Evolutionary conservation across 2,888 invertebrate species (phyloP).

Genomic region (Charanyca ferruginea): DNA sequence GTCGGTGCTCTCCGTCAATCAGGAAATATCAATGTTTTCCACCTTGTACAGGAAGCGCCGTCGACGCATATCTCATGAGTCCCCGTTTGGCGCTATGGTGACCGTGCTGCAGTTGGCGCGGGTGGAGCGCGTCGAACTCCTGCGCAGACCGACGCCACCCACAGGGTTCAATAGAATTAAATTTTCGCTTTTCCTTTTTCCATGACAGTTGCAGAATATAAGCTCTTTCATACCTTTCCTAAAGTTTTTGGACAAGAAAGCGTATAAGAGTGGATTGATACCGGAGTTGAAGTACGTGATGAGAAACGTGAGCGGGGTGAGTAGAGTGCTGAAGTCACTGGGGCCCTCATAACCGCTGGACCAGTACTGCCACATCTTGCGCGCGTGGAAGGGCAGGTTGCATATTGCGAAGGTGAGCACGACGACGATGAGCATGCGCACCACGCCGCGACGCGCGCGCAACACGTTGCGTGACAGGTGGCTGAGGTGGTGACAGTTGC

Average conservation of each 20-base stretch:
- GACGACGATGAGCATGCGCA: constrained; percentile 97
- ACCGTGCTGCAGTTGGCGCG: constrained; percentile 90
- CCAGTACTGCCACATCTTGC: constrained; percentile 97
- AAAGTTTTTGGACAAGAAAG: constrained; percentile 95
- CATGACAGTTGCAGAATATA: constrained; percentile 91
- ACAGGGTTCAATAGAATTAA: constrained; percentile 86
- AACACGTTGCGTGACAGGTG: constrained; percentile 94
- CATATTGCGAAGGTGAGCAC: constrained; percentile 97
- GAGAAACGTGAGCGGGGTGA: constrained; percentile 96
- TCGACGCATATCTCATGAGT: constrained; percentile 87
- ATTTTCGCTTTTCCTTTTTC: constrained; percentile 84
- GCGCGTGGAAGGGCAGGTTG: constrained; percentile 97
- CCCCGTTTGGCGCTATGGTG: constrained; percentile 88
- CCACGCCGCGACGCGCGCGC: constrained; percentile 95
- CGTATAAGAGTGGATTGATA: constrained; percentile 97
- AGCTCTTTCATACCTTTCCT: constrained; percentile 96
- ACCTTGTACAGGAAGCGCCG: constrained; percentile 85
- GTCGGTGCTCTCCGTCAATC: constrained; percentile 89
- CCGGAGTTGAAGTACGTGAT: constrained; percentile 97
- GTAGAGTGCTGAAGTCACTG: constrained; percentile 94
- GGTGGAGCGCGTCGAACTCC: constrained; percentile 89
- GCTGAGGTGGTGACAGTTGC: constrained; percentile 92
- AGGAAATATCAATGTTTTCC: constrained; percentile 86
- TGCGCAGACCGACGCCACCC: constrained; percentile 81
- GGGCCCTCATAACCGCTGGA: constrained; percentile 93